Evolutionary conservation across 2,888 invertebrate species (phyloP).

Genomic region (Orchesellides sinensis): DNA sequence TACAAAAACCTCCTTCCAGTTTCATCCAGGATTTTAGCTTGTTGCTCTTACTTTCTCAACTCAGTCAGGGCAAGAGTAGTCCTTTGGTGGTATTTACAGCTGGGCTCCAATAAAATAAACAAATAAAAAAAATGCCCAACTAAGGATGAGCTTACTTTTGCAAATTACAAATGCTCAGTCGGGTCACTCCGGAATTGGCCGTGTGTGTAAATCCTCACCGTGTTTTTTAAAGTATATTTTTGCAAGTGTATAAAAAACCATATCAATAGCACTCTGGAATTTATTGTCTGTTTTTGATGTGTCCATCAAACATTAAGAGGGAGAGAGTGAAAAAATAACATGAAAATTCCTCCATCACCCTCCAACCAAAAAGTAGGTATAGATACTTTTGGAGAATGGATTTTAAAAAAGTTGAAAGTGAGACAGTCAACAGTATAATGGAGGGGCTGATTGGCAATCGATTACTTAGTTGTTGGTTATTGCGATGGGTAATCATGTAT

Average conservation of each 20-base stretch:
- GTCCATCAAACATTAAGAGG: neutral
- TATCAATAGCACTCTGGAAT: neutral
- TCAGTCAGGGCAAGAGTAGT: neutral
- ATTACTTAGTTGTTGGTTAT: no score
- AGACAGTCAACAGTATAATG: no score
- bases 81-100: neutral
- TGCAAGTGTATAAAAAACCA: neutral
- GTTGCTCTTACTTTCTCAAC: no score
- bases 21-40: no score
- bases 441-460: no score
- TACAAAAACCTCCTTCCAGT: no score
- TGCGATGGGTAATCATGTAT: no score
- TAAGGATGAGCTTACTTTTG: slow-evolving; percentile 1
- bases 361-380: no score
- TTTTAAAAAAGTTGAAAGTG: no score
- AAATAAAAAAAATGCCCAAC: neutral
- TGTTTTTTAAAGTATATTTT: slow-evolving; percentile 34
- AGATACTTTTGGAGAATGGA: no score
- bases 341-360: no score
- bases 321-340: no score
- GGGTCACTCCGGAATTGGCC: slow-evolving; percentile 49
- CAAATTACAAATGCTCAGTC: slow-evolving; percentile 33
- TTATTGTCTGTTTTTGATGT: neutral
- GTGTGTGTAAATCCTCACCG: slow-evolving; percentile 20
- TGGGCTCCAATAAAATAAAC: neutral